Percentiles rank a stretch among this genome's conserved stretches.
phyloP scores from a whole-genome alignment of 1,140 invertebrate genomes.

The Trichoplusia ni region DNA sequence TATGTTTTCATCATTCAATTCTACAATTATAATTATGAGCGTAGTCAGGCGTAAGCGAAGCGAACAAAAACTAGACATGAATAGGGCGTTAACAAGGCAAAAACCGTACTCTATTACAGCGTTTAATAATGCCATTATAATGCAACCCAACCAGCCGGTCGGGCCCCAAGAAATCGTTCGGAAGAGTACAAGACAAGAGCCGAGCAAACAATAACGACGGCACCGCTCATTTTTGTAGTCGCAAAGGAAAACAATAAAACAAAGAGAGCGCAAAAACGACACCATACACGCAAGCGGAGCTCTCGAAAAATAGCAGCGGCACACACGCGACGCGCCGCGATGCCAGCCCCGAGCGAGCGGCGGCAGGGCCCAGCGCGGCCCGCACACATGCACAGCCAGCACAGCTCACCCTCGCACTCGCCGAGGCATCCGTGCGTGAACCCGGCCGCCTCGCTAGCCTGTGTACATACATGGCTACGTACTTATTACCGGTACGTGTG shows the following conservation, averaged over 20 bases:
- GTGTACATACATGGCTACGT: conserved; percentile 46
- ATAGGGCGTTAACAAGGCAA: conserved; percentile 61
- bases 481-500: conserved; percentile 67
- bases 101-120: conserved; percentile 48
- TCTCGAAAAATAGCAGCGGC: conserved; percentile 63
- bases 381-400: conserved; percentile 50
- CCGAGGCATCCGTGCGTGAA: conserved; percentile 68
- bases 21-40: conserved; percentile 47
- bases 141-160: conserved; percentile 43
- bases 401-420: conserved; percentile 54
- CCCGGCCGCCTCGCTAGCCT: conserved; percentile 45
- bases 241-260: conserved; percentile 67
- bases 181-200: conserved; percentile 48
- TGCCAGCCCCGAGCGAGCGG: conserved; percentile 34
- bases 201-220: conserved; percentile 63
- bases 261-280: conserved; percentile 67
- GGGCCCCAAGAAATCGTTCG: conserved; percentile 49
- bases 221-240: conserved; percentile 61
- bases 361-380: no score
- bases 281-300: conserved; percentile 55
- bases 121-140: conserved; percentile 57
- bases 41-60: conserved; percentile 36
- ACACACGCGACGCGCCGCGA: conserved; percentile 49
- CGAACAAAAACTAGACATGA: conserved; percentile 48
- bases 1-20: conserved; percentile 37